Percentiles rank a stretch among this genome's conserved stretches.
Evolutionary conservation across 2,113 vertebrate genomes (phyloP).

Genomic region (Tetraodon nigroviridis): DNA sequence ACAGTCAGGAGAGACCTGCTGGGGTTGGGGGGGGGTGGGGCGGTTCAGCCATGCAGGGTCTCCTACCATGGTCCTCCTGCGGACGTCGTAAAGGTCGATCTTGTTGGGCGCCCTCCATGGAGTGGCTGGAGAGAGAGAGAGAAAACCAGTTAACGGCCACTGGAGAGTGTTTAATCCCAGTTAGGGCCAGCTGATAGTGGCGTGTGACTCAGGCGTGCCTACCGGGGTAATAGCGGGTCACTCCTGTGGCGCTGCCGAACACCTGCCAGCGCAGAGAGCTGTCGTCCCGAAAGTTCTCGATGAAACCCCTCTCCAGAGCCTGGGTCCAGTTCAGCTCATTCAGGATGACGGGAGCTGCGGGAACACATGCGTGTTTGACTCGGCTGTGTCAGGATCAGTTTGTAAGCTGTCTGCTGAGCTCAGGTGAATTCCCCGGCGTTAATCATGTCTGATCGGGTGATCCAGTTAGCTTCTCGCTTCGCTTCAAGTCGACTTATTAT

Average conservation of each 20-base stretch:
- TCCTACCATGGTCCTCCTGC: constrained; percentile 95
- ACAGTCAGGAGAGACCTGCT: not conserved
- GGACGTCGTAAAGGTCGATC: constrained; percentile 97
- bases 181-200: constrained; percentile 12
- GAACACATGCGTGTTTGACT: constrained; percentile 8
- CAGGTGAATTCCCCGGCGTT: not conserved
- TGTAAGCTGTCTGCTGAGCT: not conserved
- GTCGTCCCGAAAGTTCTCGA: constrained; percentile 89
- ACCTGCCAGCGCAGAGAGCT: constrained; percentile 95
- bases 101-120: constrained; percentile 95
- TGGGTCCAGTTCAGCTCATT: constrained; percentile 98
- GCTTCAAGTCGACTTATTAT: not conserved
- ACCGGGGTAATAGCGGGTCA: constrained; percentile 97
- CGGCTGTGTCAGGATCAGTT: no score
- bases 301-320: constrained; percentile 89
- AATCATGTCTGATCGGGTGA: no score
- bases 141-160: constrained; percentile 9
- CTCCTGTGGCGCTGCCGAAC: constrained; percentile 94
- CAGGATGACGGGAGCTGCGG: constrained; percentile 87
- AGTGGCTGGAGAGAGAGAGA: constrained; percentile 77
- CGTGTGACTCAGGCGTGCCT: constrained; percentile 31
- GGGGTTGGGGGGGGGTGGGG: not conserved
- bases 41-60: not conserved
- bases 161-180: no score
- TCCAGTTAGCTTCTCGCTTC: no score